Evolutionary conservation across 2,888 invertebrate genomes (phyloP), one percentile per base, ranked within the genome.

Genomic region (Eupithecia pulchellata): DNA sequence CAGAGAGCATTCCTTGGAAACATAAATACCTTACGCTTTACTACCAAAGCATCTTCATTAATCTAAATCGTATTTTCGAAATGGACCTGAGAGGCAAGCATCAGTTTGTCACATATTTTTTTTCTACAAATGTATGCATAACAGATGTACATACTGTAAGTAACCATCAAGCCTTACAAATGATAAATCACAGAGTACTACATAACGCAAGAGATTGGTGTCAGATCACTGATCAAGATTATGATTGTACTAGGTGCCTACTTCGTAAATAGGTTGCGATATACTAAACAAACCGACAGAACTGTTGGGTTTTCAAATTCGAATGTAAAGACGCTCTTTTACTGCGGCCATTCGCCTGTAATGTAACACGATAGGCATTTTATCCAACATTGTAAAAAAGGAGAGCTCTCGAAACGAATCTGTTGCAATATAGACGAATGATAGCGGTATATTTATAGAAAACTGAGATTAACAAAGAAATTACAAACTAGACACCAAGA

Each of bases 241-340:
- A 72, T 74, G 77, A 78, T 75, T 76, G 77, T 78, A 82, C 79
- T 78, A 52, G 13, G 52, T 11, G 25, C 4, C 52, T 52, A 52
- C 52, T 52, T 52, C 11, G 52, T 11, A 52, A 52, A 52, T 25
- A 20, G 52, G 25, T 52, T 25, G 11, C 52, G 11, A 52, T 52
- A 25, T 25, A 52, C 25, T 52, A 25, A 52, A 25, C 20, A 25
- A 52, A 47, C 20, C 11, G 20, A 20, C 20, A 20, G 8, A 52
- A 25, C 9, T 25, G 4, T 25, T 11, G 13, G 25, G 25, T 25
- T 52, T 1, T 47, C 47, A 20, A 20, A 47, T 25, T 25, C 25
- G 25, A 52, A 25, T 52, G 11, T 25, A 25, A 52, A 52, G 52
- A n/a, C 20, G 25, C 20, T 11, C 47, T 9, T 9, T 20, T 47